Base-by-base conservation (phyloP, 2,113 vertebrate species). In the Aspiorhynchus laticeps region DNA sequence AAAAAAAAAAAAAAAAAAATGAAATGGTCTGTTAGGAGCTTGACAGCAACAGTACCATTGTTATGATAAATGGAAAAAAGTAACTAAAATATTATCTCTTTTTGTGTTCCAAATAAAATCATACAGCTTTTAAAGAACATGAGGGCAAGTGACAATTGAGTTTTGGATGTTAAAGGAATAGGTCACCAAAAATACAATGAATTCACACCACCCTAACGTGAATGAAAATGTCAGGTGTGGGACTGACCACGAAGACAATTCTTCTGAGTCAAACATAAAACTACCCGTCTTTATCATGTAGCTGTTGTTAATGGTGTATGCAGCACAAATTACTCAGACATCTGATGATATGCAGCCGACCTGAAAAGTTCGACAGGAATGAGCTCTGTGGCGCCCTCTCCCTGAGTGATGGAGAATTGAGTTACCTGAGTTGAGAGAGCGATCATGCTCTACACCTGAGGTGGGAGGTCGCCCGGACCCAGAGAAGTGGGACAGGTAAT, bases 381-480 rank as follows among this genome's bases (percentile, higher is more conserved):
- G 82, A 15, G 65, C 61, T 76, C 59, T 59, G 85, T 56, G 69
- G 86, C 41, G 80, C 26, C 36, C 73, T 84, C 87, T 59, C 86
- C 78, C 75, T 85, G 69, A 89, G 82, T 73, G 79, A 89, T 88
- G 74, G 84, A 90, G 89, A 89, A 88, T 91, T 74, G 88, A 91
- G 90, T 97, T 97, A 97, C 97, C 97, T 97, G 97, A 95, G 96
- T 96, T 96, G 96, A 97, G 96, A 94, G 94, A 95, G 96, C 96
- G 95, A 94, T 94, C 96, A 91, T 95, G 95, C 94, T 96, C 94
- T 90, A 65, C 92, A 94, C 95, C 94, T 95, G 93, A 95, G 92
- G 95, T 95, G 95, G 95, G 96, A 95, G 96, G 96, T 91, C 94
- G 94, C 93, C 92, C 91, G 93, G 94, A 95, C 95, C 94, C 95